These are phyloP conservation scores for Simalia tracyae DNA, from an alignment of 2,797 vertebrate species.

Conservation along the genomic window DNA sequence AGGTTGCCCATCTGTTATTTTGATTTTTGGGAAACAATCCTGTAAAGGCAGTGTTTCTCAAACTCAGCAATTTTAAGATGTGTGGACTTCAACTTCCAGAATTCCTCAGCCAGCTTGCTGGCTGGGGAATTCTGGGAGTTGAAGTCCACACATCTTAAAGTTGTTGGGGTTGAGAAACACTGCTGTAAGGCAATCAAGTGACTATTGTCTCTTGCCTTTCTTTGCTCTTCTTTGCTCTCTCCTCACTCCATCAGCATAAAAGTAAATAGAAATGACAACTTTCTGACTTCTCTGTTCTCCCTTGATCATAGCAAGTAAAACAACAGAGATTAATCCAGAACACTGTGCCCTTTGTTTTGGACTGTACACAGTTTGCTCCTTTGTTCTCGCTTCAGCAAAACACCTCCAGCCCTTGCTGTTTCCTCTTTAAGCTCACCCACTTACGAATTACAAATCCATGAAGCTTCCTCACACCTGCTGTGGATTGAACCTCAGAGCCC, in stretches of 20 bases:
- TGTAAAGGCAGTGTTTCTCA: too few species aligned
- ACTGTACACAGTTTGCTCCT: background rate
- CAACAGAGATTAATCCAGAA: background rate
- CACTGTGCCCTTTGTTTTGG: slow-evolving; percentile 1
- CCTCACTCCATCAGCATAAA: background rate
- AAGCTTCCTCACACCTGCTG: slow-evolving; percentile 21
- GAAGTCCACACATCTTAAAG: background rate
- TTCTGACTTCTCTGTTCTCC: background rate
- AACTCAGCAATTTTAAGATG: too few species aligned
- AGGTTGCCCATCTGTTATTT: too few species aligned
- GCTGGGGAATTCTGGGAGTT: background rate
- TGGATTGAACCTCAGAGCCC: slow-evolving; percentile 2
- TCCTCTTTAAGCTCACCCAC: slow-evolving; percentile 27
- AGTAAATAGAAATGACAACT: background rate
- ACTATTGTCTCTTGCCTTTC: background rate
- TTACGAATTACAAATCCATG: slow-evolving; percentile 29
- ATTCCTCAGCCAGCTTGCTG: background rate
- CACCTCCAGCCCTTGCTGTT: slow-evolving; percentile 43
- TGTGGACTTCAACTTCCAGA: too few species aligned
- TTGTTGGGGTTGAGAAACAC: background rate
- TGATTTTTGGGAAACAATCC: too few species aligned
- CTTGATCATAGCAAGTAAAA: background rate
- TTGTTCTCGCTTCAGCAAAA: slow-evolving; percentile 13
- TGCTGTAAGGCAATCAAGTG: background rate
- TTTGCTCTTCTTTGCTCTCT: background rate